These are phyloP conservation scores for Temnopleurus reevesii DNA, from an alignment of 53 echinoderm and acorn worm genomes.

Conservation along the genomic window DNA sequence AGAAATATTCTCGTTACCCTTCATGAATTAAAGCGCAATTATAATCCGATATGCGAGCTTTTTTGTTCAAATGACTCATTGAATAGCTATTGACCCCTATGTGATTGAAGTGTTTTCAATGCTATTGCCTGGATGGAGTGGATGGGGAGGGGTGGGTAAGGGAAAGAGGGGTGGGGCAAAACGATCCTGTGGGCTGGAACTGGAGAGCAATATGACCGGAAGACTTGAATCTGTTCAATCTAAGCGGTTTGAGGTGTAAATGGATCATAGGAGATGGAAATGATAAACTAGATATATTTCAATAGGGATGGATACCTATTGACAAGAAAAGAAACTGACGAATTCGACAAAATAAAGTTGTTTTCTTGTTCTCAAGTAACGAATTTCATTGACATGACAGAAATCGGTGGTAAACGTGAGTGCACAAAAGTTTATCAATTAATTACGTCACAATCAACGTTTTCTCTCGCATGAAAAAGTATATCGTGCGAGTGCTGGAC, in stretches of 20 bases:
- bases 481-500: constrained; percentile 35
- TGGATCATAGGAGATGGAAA: no score
- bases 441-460: constrained; percentile 14
- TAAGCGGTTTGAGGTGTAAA: no score
- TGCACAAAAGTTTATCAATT: not conserved
- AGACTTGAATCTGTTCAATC: no score
- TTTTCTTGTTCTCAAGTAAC: not conserved
- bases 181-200: no score
- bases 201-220: no score
- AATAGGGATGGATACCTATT: no score
- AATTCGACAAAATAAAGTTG: not conserved
- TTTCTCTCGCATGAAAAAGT: not conserved
- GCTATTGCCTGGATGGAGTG: not conserved
- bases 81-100: constrained; percentile 18
- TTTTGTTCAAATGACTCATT: constrained; percentile 46
- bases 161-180: not conserved
- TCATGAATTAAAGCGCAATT: constrained; percentile 49
- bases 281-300: no score
- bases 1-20: constrained; percentile 21
- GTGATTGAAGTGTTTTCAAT: constrained; percentile 1
- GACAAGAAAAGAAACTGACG: not conserved
- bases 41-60: constrained; percentile 51
- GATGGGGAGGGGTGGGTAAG: not conserved
- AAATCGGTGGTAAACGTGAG: not conserved
- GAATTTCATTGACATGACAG: constrained; percentile 25